phyloP scores from a whole-genome alignment of 1,140 invertebrate species.

The Brachionus rubens region DNA sequence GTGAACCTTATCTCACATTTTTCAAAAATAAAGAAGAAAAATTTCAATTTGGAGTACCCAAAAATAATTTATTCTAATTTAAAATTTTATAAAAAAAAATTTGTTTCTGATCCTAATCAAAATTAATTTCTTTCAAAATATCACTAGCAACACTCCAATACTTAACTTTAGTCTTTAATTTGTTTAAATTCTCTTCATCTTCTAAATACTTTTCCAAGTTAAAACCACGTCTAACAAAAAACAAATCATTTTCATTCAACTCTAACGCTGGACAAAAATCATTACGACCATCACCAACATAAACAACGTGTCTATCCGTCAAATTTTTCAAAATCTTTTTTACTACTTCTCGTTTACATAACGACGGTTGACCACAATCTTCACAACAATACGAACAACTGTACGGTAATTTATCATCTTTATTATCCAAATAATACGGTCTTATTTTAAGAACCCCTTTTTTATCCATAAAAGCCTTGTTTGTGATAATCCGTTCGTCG shows the following conservation, averaged over 20 bases:
- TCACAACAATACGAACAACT: slow-evolving; percentile 14
- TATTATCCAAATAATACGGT: slow-evolving; percentile 9
- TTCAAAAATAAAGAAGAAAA: too few species aligned
- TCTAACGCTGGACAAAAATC: slow-evolving; percentile 68
- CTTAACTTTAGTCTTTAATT: slow-evolving; percentile 18
- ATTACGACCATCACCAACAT: slow-evolving; percentile 75
- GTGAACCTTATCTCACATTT: too few species aligned
- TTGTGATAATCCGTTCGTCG: slow-evolving; percentile 67
- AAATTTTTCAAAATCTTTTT: slow-evolving; percentile 60
- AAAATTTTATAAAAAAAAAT: too few species aligned
- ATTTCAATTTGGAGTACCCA: too few species aligned
- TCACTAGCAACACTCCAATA: slow-evolving; percentile 26
- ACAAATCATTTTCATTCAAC: background rate
- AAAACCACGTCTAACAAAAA: slow-evolving; percentile 14
- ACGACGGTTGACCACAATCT: slow-evolving; percentile 18
- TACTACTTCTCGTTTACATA: slow-evolving; percentile 47
- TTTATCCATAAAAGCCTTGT: slow-evolving; percentile 69
- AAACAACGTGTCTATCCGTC: slow-evolving; percentile 61
- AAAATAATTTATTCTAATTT: too few species aligned
- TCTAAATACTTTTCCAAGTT: slow-evolving; percentile 22
- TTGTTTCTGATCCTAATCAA: too few species aligned
- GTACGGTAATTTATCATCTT: slow-evolving; percentile 14
- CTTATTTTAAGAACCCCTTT: slow-evolving; percentile 65
- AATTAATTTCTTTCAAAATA: slow-evolving; percentile 16
- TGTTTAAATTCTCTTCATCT: background rate